These are phyloP conservation scores for Hirtodrosophila histrioides DNA, from an alignment of 2,888 invertebrate species.

Conservation along the genomic window DNA sequence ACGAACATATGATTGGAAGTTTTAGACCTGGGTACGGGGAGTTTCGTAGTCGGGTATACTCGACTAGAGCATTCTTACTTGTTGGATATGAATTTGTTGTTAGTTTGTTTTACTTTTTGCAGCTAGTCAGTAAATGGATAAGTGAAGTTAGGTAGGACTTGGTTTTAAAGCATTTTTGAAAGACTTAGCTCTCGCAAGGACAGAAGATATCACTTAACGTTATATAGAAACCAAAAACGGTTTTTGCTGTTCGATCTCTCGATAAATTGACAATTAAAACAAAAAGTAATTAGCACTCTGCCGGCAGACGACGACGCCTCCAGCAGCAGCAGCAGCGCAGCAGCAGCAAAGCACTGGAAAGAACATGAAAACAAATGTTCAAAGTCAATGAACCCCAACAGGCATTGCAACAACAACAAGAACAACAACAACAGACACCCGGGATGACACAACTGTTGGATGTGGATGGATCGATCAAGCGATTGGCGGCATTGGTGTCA, in stretches of 20 bases:
- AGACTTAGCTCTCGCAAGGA: no score
- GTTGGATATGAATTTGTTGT: no score
- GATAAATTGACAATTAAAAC: conserved; percentile 67
- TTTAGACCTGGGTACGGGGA: no score
- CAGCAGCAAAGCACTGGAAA: conserved; percentile 35
- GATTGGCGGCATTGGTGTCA: conserved; percentile 44
- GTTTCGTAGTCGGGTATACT: no score
- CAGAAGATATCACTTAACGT: neutral
- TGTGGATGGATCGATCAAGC: conserved; percentile 52
- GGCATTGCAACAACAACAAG: no score
- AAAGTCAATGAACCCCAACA: conserved; percentile 70
- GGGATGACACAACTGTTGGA: conserved; percentile 49
- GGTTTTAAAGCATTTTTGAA: no score
- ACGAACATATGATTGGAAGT: no score
- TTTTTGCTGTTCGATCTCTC: conserved; percentile 29
- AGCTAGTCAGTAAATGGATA: no score
- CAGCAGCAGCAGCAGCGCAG: conserved; percentile 15
- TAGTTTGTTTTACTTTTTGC: no score
- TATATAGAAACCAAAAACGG: neutral
- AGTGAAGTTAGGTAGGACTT: no score
- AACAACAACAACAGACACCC: conserved; percentile 17
- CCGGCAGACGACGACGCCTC: conserved; percentile 27
- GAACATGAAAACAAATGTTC: conserved; percentile 49
- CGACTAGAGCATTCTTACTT: no score
- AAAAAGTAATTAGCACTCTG: conserved; percentile 71